Evolutionary conservation across 2,797 vertebrate species (phyloP), one percentile per base, ranked within the genome.

Genomic region (Spinibarbus caldwelli): DNA sequence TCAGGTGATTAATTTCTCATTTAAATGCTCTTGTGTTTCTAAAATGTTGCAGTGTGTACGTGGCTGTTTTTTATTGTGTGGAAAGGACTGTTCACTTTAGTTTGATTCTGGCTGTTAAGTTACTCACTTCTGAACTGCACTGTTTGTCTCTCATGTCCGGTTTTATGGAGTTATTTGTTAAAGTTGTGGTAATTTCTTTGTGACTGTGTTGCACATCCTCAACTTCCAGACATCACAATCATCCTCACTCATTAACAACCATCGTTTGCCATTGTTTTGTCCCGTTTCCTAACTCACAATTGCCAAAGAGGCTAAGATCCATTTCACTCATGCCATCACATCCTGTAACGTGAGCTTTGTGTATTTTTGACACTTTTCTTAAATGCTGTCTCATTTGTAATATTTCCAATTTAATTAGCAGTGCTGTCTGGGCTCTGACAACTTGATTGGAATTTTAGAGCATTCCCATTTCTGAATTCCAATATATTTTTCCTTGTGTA

Each of bases 401-500:
- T 64, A 62, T 85, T 87, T 52, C 19, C 19, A 77, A 21, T 67
- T 67, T 83, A 72, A 54, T 85, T 38, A 72, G 64, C 70, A 83
- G 66, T 72, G 78, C 68, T 85, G 54, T 49, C 34, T 80, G 80
- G 45, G 43, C n/a, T 85, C 68, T 82, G 78, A 70, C 59, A 54
- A 29, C 89, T 93, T 94, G 92, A 91, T 91, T 88, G 87, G 92
- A 91, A 93, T 93, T 91, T 93, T 78, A 70, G 92, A 92, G 93
- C 92, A 92, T 91, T 92, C 87, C 83, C 43, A 81, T 94, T 90
- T 90, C 83, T 92, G 93, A 95, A 95, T 95, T 94, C 91, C 91
- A 92, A 91, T 90, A 90, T 90, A 95, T 93, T 95, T 95, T 89
- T 93, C 93, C 94, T 91, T 94, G 94, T 96, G 94, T 96, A 96